Evolutionary conservation across 2,888 invertebrate species (phyloP), one percentile per base, ranked within the genome.

Genomic region (Ectemnius continuus): DNA sequence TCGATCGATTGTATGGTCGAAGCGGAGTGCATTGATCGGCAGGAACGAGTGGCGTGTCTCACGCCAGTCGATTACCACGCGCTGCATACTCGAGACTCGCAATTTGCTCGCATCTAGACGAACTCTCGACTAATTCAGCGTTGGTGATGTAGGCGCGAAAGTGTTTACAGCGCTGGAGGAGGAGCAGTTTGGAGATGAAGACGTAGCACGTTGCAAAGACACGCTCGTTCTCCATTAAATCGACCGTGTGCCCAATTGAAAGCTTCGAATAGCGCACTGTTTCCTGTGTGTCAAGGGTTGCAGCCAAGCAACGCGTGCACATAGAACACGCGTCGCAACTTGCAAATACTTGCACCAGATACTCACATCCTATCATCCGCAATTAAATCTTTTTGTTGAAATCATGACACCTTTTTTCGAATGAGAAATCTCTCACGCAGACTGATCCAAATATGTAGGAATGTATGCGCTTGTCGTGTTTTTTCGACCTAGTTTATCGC

Each of bases 171-270:
- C 47, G n/a, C 47, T 2, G 2, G 2, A 4, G 47, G n/a, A 52
- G 52, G n/a, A 6, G 16, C 52, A 14, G 16, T 14, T 16, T 13
- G 6, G 13, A 52, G 52, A 52, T 52, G 52, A 52, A 52, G 52
- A 52, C 52, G 16, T 8, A 16, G 52, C 52, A 16, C 52, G 14
- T 16, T 52, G 16, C 23, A 23, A 23, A 23, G 16, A 6, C 52
- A 16, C 16, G 11, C 52, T 11, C 52, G 52, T 14, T 52, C 36
- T 36, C n/a, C 52, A 52, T 52, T 52, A 52, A 52, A 52, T 52
- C 52, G 52, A 16, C 52, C 52, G 52, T 52, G 52, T 52, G 52
- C 52, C 16, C 52, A 52, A 52, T 52, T 52, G 52, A 52, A 52
- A 14, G n/a, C n/a, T 52, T 52, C 52, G 52, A 52, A 13, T 3